Conservation (phyloP, 2,797 vertebrate species). For the Lagodon rhomboides region DNA sequence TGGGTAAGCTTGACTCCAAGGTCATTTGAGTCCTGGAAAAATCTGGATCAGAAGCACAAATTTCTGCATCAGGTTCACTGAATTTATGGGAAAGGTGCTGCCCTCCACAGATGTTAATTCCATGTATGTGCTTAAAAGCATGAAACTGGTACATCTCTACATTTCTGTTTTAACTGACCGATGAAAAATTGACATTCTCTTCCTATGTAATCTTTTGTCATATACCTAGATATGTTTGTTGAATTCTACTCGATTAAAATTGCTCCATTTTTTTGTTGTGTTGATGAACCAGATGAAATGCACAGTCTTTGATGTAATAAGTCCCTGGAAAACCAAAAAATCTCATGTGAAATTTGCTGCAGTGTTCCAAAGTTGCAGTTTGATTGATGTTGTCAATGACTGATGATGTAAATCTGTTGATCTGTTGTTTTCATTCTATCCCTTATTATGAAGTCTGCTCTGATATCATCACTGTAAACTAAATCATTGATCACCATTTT, state of each 20-base stretch:
- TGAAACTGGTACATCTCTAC: neutral
- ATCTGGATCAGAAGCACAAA: neutral
- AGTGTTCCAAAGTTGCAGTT: too few relatives aligned
- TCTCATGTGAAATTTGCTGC: too few relatives aligned
- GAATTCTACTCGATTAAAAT: too few relatives aligned
- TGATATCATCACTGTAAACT: neutral
- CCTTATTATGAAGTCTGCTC: neutral
- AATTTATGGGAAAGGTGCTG: neutral
- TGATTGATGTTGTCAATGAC: too few relatives aligned
- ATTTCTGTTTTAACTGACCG: neutral
- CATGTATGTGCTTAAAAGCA: neutral
- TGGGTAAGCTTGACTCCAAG: constrained; percentile 37
- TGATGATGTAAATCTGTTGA: too few relatives aligned
- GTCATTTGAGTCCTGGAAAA: constrained; percentile 13
- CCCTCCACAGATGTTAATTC: neutral
- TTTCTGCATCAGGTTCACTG: constrained; percentile 4
- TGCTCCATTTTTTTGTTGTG: too few relatives aligned
- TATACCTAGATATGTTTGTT: too few relatives aligned
- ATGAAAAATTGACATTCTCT: neutral
- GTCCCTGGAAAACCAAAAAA: too few relatives aligned
- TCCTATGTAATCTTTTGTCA: neutral
- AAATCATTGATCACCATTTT: neutral
- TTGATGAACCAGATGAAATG: too few relatives aligned
- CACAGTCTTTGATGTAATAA: too few relatives aligned
- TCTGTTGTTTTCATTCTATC: neutral